Evolutionary conservation across 2,888 invertebrate genomes (phyloP).

Genomic region (Lampropteryx suffumata): DNA sequence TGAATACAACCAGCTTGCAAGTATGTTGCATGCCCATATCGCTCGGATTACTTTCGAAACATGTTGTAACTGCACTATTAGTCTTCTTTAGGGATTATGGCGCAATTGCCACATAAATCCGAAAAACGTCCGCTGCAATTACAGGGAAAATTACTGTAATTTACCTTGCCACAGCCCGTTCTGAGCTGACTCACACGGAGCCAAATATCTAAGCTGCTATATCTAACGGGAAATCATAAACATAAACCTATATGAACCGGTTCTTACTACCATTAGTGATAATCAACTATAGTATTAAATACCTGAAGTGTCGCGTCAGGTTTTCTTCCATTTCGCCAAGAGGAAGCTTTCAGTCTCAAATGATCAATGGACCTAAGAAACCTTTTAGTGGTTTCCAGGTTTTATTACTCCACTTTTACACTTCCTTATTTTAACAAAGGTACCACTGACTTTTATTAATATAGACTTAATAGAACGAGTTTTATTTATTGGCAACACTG

Average conservation of each 20-base stretch:
- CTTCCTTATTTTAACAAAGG: constrained; percentile 64
- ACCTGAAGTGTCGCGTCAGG: constrained; percentile 19
- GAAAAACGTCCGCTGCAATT: constrained; percentile 53
- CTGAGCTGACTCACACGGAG: constrained; percentile 15
- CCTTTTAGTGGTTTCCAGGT: constrained; percentile 58
- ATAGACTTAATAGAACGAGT: constrained; percentile 46
- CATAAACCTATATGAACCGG: constrained; percentile 52
- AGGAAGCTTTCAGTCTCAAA: constrained; percentile 50
- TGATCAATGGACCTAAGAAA: constrained; percentile 58
- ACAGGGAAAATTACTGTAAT: constrained; percentile 51
- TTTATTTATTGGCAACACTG: constrained; percentile 53
- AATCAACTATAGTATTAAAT: constrained; percentile 34
- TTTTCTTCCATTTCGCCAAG: constrained; percentile 38
- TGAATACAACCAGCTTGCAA: constrained; percentile 12
- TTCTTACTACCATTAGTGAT: constrained; percentile 42
- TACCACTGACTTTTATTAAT: no score
- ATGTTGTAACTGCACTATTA: constrained; percentile 45
- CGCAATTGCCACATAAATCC: constrained; percentile 58
- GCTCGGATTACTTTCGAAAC: constrained; percentile 43
- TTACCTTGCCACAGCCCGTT: constrained; percentile 42
- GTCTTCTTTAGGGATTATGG: constrained; percentile 45
- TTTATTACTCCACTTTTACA: constrained; percentile 59
- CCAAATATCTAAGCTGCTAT: constrained; percentile 51
- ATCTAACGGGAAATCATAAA: constrained; percentile 56
- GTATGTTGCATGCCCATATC: constrained; percentile 18